Evolutionary conservation across 1,140 invertebrate genomes (phyloP).

Genomic region (Drosophila ironensis): DNA sequence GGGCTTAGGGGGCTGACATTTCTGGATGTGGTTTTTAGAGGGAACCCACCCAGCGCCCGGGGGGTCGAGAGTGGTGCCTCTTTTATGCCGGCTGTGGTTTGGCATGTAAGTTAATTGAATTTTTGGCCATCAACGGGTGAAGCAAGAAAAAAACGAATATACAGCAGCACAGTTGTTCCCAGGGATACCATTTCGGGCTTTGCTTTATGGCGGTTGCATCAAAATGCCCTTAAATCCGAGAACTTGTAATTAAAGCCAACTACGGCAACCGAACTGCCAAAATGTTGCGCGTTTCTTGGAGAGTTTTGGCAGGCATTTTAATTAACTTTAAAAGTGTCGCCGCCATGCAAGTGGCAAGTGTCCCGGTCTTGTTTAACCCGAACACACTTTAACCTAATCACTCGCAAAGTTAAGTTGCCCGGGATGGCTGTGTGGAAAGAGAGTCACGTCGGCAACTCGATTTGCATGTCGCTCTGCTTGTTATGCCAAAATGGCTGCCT

Average conservation of each 20-base stretch:
- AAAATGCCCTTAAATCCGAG: conserved; percentile 3
- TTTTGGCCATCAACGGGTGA: conserved; percentile 44
- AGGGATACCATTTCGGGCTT: conserved; percentile 32
- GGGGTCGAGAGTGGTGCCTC: background rate
- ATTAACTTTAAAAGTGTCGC: conserved; percentile 64
- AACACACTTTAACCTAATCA: conserved; percentile 59
- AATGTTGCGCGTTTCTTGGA: conserved; percentile 31
- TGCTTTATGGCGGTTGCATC: conserved; percentile 40
- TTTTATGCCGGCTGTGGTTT: conserved; percentile 49
- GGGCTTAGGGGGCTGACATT: conserved; percentile 1
- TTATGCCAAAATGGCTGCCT: conserved; percentile 39
- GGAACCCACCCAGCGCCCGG: background rate
- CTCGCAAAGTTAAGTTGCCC: conserved; percentile 22
- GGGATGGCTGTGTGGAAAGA: background rate
- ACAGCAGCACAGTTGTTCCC: conserved; percentile 14
- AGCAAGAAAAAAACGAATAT: conserved; percentile 30
- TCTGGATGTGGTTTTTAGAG: conserved; percentile 35
- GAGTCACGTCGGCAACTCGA: conserved; percentile 43
- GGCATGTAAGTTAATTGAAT: conserved; percentile 69
- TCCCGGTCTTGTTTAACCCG: conserved; percentile 22
- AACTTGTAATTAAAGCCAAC: conserved; percentile 56
- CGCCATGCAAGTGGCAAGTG: conserved; percentile 9
- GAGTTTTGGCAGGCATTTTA: conserved; percentile 43
- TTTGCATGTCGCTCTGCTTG: conserved; percentile 47
- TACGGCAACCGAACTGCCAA: conserved; percentile 52